These are phyloP conservation scores for Apogon hyalosoma DNA, from an alignment of 2,797 vertebrate genomes.

Conservation along the genomic window DNA sequence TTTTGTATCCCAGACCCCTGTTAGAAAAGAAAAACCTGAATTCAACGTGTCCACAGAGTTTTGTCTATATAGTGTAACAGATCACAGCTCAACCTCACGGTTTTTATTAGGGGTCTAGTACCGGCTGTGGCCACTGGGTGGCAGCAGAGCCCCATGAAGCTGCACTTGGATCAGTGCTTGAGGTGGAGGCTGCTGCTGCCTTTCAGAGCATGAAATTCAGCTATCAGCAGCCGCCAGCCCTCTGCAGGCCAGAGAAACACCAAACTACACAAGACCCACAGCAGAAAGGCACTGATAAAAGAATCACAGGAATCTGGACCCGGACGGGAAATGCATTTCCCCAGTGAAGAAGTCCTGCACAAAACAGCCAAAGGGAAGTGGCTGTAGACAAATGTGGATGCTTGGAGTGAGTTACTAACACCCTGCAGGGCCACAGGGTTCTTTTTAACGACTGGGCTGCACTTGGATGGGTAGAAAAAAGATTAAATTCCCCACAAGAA, in stretches of 20 bases:
- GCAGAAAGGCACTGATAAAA: constrained; percentile 12
- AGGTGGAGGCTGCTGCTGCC: constrained; percentile 44
- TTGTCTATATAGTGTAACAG: no score
- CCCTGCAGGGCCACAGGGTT: neutral
- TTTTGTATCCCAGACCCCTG: neutral
- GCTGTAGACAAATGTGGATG: neutral
- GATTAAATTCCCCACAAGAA: no score
- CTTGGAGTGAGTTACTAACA: constrained; percentile 13
- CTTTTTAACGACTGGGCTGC: neutral
- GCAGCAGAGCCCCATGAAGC: constrained; percentile 63
- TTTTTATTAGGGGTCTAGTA: no score
- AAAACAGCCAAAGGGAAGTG: no score
- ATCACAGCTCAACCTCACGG: no score
- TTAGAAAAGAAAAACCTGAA: no score
- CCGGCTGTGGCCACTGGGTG: constrained; percentile 63
- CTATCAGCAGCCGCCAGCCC: constrained; percentile 49
- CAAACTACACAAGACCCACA: constrained; percentile 19
- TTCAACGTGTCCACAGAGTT: no score
- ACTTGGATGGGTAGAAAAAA: no score
- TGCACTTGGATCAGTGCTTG: neutral
- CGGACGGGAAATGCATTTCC: constrained; percentile 19
- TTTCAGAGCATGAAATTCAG: constrained; percentile 64
- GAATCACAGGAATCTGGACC: constrained; percentile 18
- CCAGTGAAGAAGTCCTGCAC: neutral
- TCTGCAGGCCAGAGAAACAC: constrained; percentile 34